Percentiles rank a stretch among this genome's conserved stretches.
phyloP scores from a whole-genome alignment of 1,140 invertebrate genomes.

The Diorhabda sublineata region DNA sequence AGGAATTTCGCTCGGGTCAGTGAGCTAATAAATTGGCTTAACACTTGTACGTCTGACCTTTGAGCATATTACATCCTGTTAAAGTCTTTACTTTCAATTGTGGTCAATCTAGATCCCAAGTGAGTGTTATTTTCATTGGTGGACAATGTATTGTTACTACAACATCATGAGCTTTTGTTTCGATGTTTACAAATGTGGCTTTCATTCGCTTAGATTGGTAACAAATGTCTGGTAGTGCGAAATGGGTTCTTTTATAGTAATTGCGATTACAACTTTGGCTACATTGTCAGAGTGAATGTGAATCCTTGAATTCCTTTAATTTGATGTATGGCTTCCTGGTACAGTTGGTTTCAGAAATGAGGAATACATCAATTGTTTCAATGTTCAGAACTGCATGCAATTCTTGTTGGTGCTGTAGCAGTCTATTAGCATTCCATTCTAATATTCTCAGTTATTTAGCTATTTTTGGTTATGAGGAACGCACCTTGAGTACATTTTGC shows the following conservation, averaged over 20 bases:
- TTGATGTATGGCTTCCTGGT: slow-evolving; percentile 24
- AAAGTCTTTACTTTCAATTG: too few species aligned
- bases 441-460: slow-evolving; percentile 20
- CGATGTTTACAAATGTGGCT: too few species aligned
- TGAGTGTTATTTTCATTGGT: too few species aligned
- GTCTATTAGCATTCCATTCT: slow-evolving; percentile 35
- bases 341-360: slow-evolving; percentile 29
- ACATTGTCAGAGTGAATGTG: slow-evolving; percentile 26
- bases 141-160: too few species aligned
- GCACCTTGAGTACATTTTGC: too few species aligned
- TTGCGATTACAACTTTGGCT: slow-evolving; percentile 8
- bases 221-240: not conserved
- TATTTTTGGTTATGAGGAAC: not conserved
- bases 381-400: slow-evolving; percentile 29
- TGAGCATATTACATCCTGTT: too few species aligned
- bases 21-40: too few species aligned
- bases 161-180: too few species aligned
- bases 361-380: slow-evolving; percentile 32
- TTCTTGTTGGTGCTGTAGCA: slow-evolving; percentile 14
- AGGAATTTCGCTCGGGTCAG: too few species aligned
- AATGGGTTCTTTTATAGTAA: not conserved
- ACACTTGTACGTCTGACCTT: too few species aligned
- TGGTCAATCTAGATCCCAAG: too few species aligned
- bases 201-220: too few species aligned
- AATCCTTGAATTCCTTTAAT: slow-evolving; percentile 26